Percentiles rank a stretch among this genome's conserved stretches.
phyloP scores from a whole-genome alignment of 2,888 invertebrate species.

The Eustalomyia histrio region DNA sequence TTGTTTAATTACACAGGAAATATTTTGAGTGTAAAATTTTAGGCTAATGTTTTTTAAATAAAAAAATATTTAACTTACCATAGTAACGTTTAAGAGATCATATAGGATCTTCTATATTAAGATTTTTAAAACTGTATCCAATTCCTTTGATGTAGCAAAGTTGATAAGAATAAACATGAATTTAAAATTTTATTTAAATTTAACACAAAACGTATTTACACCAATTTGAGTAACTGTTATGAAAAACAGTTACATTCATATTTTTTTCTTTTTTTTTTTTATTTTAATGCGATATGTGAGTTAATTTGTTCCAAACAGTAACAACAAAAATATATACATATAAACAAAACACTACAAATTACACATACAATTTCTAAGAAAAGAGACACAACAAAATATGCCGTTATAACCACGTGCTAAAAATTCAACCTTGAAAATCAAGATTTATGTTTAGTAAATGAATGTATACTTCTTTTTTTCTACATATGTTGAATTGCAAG shows the following conservation, averaged over 20 bases:
- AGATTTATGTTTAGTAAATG: not conserved
- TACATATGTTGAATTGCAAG: no score
- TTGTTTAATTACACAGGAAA: no score
- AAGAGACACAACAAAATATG: conserved; percentile 2
- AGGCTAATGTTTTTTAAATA: no score
- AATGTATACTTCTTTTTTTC: no score
- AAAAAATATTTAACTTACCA: conserved; percentile 29
- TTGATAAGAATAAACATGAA: not conserved
- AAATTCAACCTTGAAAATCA: conserved; percentile 33
- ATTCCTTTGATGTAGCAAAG: conserved; percentile 12
- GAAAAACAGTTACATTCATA: not conserved
- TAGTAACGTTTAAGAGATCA: conserved; percentile 24
- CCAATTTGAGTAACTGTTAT: not conserved
- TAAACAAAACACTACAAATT: conserved; percentile 6
- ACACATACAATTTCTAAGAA: not conserved
- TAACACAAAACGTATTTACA: not conserved
- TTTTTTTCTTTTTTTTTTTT: not conserved
- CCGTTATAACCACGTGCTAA: conserved; percentile 40
- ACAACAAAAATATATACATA: not conserved
- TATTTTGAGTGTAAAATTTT: no score
- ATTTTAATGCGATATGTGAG: not conserved
- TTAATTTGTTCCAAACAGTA: not conserved
- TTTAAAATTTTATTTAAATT: not conserved
- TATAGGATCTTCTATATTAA: not conserved
- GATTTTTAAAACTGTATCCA: conserved; percentile 26